Evolutionary conservation across 2,888 invertebrate genomes (phyloP), one percentile per base, ranked within the genome.

Genomic region (Busseola fusca): DNA sequence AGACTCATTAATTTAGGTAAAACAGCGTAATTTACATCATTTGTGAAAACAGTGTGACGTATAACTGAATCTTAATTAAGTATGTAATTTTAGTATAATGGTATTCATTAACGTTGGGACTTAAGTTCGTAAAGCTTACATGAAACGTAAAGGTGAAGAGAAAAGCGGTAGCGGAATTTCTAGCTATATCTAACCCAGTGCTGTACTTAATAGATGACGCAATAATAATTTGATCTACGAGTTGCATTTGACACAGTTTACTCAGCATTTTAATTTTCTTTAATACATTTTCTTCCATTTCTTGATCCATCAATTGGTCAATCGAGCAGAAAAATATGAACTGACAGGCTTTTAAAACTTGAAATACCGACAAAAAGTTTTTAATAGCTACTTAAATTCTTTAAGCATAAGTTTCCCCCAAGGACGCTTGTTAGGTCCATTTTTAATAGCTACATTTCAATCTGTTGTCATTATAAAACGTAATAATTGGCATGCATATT

Each of bases 1-100:
- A 18, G 14, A 40, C 54, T 64, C 60, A 69, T 74, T 69, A 76
- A 76, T 73, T 78, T 68, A n/a, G 64, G 72, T 63, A 54, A 76
- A 78, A 68, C 54, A 67, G 63, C 42, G 60, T 60, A 64, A 72
- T 75, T 70, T 64, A 65, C 65, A 64, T 72, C 66, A 79, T 71
- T 71, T 73, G 69, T 58, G 70, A 71, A 73, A 73, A 69, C 60
- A 69, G 34, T 52, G 72, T 69, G 65, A 75, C 64, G 64, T 73
- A 64, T 62, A 71, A 65, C 72, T 76, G 65, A 79, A 71, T 82
- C 70, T 76, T 81, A 82, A 81, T 76, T 67, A 76, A 66, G 70
- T 67, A 56, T 59, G 64, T 82, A 66, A 82, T 71, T 71, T 81
- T 72, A 68, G 69, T 71, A 50, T 56, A 59, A 73, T 66, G 70